Conservation (phyloP, 2,888 invertebrate species). For the Fragum whitleyi region DNA sequence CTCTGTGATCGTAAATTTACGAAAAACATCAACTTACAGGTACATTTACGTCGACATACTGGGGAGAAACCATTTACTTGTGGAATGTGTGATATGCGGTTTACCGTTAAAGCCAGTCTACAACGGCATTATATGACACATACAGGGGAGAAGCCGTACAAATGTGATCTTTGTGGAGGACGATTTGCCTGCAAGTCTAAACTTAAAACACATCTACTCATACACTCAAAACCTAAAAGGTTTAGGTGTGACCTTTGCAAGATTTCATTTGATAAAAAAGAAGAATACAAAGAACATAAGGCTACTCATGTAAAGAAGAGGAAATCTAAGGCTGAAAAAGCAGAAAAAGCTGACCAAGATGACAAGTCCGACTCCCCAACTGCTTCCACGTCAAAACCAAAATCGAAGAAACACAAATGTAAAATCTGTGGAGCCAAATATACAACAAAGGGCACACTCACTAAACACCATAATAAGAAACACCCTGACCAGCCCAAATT, state of each 20-base stretch:
- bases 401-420: constrained; percentile 19
- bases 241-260: constrained; percentile 17
- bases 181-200: constrained; percentile 18
- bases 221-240: constrained; percentile 13
- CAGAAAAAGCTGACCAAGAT: not conserved
- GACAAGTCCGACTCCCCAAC: not conserved
- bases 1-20: constrained; percentile 20
- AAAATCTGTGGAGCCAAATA: constrained; percentile 14
- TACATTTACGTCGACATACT: constrained; percentile 15
- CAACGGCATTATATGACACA: constrained; percentile 22
- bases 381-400: not conserved
- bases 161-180: constrained; percentile 17
- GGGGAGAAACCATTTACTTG: constrained; percentile 21
- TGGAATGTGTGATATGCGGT: constrained; percentile 25
- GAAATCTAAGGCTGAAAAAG: not conserved
- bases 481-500: constrained; percentile 12
- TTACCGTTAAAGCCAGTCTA: constrained; percentile 10
- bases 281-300: constrained; percentile 16
- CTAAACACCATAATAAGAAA: constrained; percentile 20
- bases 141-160: constrained; percentile 21
- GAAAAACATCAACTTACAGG: constrained; percentile 15
- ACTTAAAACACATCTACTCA: constrained; percentile 11
- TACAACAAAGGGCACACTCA: constrained; percentile 10
- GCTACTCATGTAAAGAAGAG: not conserved
- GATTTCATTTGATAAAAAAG: constrained; percentile 13